Evolutionary conservation across 2,888 invertebrate species (phyloP), one percentile per base, ranked within the genome.

Genomic region (Mechanitis mazaeus): DNA sequence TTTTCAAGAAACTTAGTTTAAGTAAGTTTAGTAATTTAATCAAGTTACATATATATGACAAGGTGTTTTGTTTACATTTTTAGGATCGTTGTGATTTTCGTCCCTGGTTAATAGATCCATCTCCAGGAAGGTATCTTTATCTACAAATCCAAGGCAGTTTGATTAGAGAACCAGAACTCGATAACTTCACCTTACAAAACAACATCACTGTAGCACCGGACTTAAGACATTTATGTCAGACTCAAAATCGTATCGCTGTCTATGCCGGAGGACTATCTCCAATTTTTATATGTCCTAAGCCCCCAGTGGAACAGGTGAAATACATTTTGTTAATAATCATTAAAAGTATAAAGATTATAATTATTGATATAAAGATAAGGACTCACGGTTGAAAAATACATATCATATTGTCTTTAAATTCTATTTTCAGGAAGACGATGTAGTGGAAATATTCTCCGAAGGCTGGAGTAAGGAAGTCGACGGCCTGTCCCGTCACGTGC

Each of bases 401-500:
- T 42, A 11, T 42, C 9, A 5, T 1, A 9, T 42, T 42, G 42
- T 42, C 11, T 42, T 42, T 1, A 6, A 42, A 42, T 9, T 42
- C 2, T 54, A n/a, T 60, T 77, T 80, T 2, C 76, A 90, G 86
- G 91, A 92, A 38, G 92, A 93, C 62, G 92, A 93, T 66, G 86
- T 93, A 68, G 95, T 95, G 31, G 95, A 95, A 85, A 93, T 96
- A 56, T 96, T 96, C 80, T 96, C 96, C 55, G 94, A 95, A 72
- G 96, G 96, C 45, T 96, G 96, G 96, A 88, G 74, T 0, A 83
- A 81, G 64, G 85, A 87, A 38, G 79, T 84, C 20, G 92, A 92
- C 70, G 85, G 87, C n/a, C 78, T 92, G 28, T 90, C 92, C n/a
- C 87, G 91, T 33, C 91, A 92, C 64, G 85, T 92, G 7, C 78